Evolutionary conservation across 2,113 vertebrate species (phyloP).

Genomic region (Pavo muticus): DNA sequence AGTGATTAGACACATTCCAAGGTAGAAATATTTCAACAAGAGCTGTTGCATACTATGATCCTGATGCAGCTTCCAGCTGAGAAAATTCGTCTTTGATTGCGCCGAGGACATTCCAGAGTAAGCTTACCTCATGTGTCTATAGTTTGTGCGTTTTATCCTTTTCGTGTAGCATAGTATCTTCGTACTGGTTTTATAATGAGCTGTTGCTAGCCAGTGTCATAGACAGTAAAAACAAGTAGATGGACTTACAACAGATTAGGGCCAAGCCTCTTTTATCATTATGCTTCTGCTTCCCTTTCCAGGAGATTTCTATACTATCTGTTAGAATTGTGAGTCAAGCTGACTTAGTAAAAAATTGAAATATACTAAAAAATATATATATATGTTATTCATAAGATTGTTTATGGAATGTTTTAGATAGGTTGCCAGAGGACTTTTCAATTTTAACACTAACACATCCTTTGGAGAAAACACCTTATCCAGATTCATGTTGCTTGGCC

Average conservation of each 20-base stretch:
- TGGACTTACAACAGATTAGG: background rate
- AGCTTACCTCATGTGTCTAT: background rate
- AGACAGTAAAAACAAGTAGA: background rate
- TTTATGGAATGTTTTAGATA: background rate
- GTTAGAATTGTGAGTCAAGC: background rate
- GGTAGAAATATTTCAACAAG: constrained; percentile 63
- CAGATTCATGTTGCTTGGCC: background rate
- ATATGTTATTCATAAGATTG: background rate
- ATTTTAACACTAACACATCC: background rate
- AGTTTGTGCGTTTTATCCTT: background rate
- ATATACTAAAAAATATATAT: background rate
- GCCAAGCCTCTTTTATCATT: background rate
- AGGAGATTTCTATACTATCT: background rate
- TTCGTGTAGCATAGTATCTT: background rate
- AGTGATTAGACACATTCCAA: constrained; percentile 56
- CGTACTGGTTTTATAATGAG: background rate
- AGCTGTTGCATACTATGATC: constrained; percentile 47
- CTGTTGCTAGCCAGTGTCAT: background rate
- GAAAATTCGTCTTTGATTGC: constrained; percentile 62
- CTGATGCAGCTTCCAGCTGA: constrained; percentile 60
- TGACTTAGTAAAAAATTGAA: background rate
- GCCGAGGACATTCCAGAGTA: constrained; percentile 3
- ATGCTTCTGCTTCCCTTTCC: background rate
- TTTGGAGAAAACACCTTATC: background rate
- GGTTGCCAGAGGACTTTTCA: background rate